Evolutionary conservation across 2,888 invertebrate genomes (phyloP), one percentile per base, ranked within the genome.

Genomic region (Rhyacophila evoluta): DNA sequence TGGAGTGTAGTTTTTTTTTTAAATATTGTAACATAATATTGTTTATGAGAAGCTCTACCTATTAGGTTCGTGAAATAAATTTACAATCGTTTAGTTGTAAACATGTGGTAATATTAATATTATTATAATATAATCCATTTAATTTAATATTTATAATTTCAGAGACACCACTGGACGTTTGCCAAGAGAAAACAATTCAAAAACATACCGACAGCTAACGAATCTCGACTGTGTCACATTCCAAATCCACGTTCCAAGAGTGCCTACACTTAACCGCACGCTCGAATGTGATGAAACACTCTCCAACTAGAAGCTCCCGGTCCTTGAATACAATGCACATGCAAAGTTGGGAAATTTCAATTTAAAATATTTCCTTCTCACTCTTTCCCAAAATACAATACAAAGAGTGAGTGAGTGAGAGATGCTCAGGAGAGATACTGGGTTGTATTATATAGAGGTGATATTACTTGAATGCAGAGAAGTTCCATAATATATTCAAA

Each of bases 401-500:
- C 15, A 4, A 19, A 55, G 55, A 55, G 55, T 10, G 55, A 55
- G 55, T 8, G 55, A 6, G 15, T 15, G 15, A 39, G 39, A 6
- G 1, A 12, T 39, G 15, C 6, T 19, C 0, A 25, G 12, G 55
- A 55, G 55, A 19, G 41, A 19, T 55, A 55, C 15, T 19, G 10
- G 55, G 55, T 4, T 55, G 55, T 33, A 33, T 33, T 33, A 4
- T 33, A 33, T 4, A 33, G 12, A 55, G 55, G 55, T 55, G 55
- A 55, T 55, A 55, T 55, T 55, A 19, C 29, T 33, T 33, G 29
- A 33, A 33, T 33, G 6, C 25, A 55, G 55, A 55, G 55, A 19
- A 55, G 39, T 55, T 55, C 55, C 25, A 55, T 55, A 55, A 55
- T 55, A 55, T 55, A 55, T 55, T 55, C 55, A 55, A 55, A 55